These are phyloP conservation scores for Brachyptera risi DNA, from an alignment of 2,888 invertebrate genomes.

Conservation along the genomic window DNA sequence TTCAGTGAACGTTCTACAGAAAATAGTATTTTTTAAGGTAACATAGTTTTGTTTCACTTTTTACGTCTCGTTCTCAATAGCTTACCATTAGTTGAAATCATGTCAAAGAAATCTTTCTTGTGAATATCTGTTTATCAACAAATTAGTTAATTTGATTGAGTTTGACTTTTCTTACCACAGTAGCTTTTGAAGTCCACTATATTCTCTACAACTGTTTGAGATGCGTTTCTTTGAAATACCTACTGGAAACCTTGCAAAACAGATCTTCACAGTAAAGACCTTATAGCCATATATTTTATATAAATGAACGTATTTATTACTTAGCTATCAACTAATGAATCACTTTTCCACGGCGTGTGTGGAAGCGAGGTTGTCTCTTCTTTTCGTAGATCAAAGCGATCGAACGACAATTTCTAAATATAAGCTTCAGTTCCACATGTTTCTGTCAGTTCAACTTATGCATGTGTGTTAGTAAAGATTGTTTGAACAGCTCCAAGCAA, in stretches of 20 bases:
- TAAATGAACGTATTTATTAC: conserved; percentile 12
- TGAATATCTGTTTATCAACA: no score
- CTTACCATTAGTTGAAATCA: no score
- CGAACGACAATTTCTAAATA: conserved; percentile 1
- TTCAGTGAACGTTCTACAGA: no score
- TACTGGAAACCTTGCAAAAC: background rate
- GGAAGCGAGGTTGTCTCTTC: background rate
- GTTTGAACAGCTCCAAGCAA: no score
- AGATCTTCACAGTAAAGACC: no score
- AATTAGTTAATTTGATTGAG: no score
- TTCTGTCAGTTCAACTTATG: background rate
- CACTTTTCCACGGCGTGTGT: background rate
- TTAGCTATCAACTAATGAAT: conserved; percentile 9
- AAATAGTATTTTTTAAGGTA: no score
- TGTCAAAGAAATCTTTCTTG: no score
- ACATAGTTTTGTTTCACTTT: no score
- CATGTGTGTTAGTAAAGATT: background rate
- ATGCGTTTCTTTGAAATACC: conserved; percentile 14
- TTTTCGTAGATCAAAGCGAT: conserved; percentile 5
- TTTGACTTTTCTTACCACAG: no score
- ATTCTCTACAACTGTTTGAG: background rate
- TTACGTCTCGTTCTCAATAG: no score
- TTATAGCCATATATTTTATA: conserved; percentile 2
- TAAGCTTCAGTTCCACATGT: background rate
- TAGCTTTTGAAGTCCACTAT: background rate